phyloP scores from a whole-genome alignment of 2,113 vertebrate species.

The Ceyx cyanopectus region DNA sequence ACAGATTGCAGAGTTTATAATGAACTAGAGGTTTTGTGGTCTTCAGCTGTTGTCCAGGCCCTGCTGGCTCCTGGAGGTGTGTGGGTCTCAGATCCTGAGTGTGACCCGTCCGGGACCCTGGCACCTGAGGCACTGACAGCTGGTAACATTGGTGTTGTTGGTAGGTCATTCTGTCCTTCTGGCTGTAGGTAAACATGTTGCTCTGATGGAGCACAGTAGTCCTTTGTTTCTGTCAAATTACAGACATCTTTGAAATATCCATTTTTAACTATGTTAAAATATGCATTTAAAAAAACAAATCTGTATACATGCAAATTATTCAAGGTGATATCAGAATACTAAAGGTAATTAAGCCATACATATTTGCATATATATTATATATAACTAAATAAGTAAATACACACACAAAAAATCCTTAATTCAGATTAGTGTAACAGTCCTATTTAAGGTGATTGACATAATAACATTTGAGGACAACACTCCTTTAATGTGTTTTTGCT shows the following conservation, averaged over 20 bases:
- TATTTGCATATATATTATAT: slow-evolving; percentile 79
- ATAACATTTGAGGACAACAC: slow-evolving; percentile 77
- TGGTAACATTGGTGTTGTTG: not conserved
- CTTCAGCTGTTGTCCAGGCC: not conserved
- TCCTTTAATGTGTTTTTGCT: slow-evolving; percentile 71
- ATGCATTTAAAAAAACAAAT: not conserved
- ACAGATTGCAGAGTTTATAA: slow-evolving; percentile 47
- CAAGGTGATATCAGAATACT: slow-evolving; percentile 74
- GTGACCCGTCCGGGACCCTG: not conserved
- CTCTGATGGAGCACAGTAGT: slow-evolving; percentile 37
- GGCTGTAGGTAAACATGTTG: not conserved
- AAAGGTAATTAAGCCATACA: slow-evolving; percentile 81
- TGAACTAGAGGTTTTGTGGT: slow-evolving; percentile 28
- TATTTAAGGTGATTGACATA: slow-evolving; percentile 76
- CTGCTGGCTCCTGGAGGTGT: not conserved
- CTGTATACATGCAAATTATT: slow-evolving; percentile 71
- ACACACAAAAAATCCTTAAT: slow-evolving; percentile 70
- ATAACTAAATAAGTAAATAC: slow-evolving; percentile 77
- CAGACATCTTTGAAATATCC: slow-evolving; percentile 59
- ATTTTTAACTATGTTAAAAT: slow-evolving; percentile 71
- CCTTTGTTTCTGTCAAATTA: slow-evolving; percentile 18
- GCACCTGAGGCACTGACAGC: not conserved
- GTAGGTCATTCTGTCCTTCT: not conserved
- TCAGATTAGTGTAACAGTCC: slow-evolving; percentile 78
- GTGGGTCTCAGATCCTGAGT: not conserved